A percentile compares a stretch with the other conserved stretches of the same genome.
These are phyloP conservation scores for Falco rusticolus DNA, from an alignment of 2,797 vertebrate genomes.

Conservation along the genomic window DNA sequence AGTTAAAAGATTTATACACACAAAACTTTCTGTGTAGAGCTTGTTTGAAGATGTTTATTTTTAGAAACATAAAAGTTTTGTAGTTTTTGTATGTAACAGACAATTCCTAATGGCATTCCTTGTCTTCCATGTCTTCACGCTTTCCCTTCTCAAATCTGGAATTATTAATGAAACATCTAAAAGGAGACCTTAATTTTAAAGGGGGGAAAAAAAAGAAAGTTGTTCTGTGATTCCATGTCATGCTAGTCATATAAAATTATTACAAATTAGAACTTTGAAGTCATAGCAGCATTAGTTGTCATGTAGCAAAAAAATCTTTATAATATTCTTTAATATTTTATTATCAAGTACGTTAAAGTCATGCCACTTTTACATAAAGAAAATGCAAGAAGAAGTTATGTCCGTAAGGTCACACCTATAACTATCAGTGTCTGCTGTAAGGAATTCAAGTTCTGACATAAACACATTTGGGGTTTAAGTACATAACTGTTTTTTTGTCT, in stretches of 20 bases:
- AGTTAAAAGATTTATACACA: not conserved
- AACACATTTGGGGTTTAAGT: not conserved
- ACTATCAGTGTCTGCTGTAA: not conserved
- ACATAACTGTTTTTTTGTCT: not conserved
- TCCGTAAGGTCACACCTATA: not conserved
- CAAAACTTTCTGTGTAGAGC: not conserved
- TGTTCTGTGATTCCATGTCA: not conserved
- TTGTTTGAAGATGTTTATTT: not conserved
- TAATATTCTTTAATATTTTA: not conserved
- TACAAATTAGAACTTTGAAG: not conserved
- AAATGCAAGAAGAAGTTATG: not conserved
- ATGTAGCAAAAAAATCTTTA: not conserved
- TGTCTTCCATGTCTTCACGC: not conserved
- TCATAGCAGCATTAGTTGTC: not conserved
- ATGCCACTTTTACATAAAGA: not conserved
- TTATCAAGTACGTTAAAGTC: not conserved
- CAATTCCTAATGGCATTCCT: not conserved
- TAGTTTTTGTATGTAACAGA: not conserved
- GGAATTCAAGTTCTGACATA: not conserved
- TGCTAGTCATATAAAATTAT: not conserved
- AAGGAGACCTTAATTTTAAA: not conserved
- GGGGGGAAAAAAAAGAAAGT: not conserved
- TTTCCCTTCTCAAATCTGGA: not conserved
- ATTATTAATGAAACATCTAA: not conserved
- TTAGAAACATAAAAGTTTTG: not conserved